Evolutionary conservation across 2,113 vertebrate species (phyloP).

Genomic region (Cairina moschata): DNA sequence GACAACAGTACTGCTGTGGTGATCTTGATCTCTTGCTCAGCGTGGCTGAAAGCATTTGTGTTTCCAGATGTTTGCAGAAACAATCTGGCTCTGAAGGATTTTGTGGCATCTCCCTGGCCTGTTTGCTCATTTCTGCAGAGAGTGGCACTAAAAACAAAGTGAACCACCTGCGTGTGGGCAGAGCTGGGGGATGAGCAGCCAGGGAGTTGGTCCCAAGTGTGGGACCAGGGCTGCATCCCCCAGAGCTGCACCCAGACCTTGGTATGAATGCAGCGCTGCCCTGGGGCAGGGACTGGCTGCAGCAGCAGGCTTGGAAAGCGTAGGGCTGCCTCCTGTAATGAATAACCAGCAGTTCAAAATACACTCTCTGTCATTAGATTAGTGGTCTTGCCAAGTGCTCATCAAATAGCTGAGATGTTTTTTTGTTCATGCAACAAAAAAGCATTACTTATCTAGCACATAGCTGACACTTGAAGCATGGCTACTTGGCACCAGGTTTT

Average conservation of each 20-base stretch:
- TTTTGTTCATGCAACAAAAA: not conserved
- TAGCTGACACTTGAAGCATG: not conserved
- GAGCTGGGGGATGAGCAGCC: not conserved
- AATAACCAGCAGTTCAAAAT: not conserved
- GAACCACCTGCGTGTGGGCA: not conserved
- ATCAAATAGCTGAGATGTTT: not conserved
- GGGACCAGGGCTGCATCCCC: not conserved
- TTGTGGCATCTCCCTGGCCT: not conserved
- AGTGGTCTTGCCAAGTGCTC: not conserved
- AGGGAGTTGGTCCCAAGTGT: not conserved
- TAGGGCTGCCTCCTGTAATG: not conserved
- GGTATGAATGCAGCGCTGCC: not conserved
- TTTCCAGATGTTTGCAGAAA: not conserved
- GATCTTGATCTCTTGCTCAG: not conserved
- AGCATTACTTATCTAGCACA: not conserved
- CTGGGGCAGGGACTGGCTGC: not conserved
- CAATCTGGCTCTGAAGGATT: not conserved
- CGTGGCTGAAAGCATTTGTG: not conserved
- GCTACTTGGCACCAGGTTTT: not conserved
- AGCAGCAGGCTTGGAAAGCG: not conserved
- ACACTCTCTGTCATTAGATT: not conserved
- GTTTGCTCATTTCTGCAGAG: not conserved
- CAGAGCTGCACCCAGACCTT: not conserved
- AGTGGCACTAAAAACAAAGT: not conserved
- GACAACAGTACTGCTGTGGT: no score